Evolutionary conservation across 2,888 invertebrate species (phyloP), one percentile per base, ranked within the genome.

Genomic region (Seladonia tumulorum): DNA sequence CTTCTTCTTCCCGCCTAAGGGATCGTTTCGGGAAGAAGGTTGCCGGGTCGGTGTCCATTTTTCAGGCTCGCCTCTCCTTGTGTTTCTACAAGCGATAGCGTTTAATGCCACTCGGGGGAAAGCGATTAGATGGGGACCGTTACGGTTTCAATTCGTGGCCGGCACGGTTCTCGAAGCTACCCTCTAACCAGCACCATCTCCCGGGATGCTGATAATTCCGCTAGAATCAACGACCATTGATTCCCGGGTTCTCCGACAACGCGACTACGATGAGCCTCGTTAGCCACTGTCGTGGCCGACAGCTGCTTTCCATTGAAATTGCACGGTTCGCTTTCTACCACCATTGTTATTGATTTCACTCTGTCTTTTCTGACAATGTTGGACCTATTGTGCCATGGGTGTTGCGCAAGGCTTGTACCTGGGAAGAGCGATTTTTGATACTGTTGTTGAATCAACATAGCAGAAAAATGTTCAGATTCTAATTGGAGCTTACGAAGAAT

Each of bases 191-290:
- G 18, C 35, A 25, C 22, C 18, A 75, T 88, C 82, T 79, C 87
- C 49, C 14, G 80, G 75, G 86, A 89, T 70, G 76, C 83, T 83
- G 86, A 85, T 87, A 87, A 87, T 77, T 89, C 81, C 72, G 47
- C 74, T 71, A 35, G 82, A 86, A 89, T 89, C 86, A 82, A 84
- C 82, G 81, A 35, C 73, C 78, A 87, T 87, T 79, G 85, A 83
- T 75, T 88, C 78, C 72, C n/a, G 81, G 35, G 25, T 66, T 66
- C 75, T 80, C 57, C 73, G 71, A 73, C 71, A 86, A 86, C 68
- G 79, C 63, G 73, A 74, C 80, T 75, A 68, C 81, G 77, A 85
- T 82, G 60, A 74, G 83, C 68, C 83, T 81, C 73, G 70, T 74
- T 85, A 63, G 66, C 45, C 25, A 53, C 68, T 81, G 72, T 60